Base-by-base conservation (phyloP, 2,113 vertebrate genomes). In the Rissa tridactyla region DNA sequence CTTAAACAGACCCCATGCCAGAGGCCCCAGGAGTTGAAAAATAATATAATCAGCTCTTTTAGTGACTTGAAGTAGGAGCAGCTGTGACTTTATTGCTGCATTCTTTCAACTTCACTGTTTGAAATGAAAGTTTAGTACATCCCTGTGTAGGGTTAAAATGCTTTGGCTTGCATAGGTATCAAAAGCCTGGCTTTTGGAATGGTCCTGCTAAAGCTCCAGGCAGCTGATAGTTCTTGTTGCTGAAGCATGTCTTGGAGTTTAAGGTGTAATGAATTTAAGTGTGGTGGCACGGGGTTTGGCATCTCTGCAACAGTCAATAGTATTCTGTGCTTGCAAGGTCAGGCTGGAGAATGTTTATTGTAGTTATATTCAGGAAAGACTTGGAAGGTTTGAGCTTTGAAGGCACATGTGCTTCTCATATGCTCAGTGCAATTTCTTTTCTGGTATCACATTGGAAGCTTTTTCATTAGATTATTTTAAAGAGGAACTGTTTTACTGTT, bases 291-390 rank as follows among this genome's bases (percentile, higher is more conserved):
- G 42, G 12, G 11, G 9, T 22, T 64, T 70, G 51, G 23, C 17
- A 13, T 32, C 4, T 58, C 29, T 25, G 0, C 14, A 72, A 11
- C 20, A 34, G 14, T 6, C 44, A n/a, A 1, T 5, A 11, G 9
- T 2, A 3, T 19, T 34, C 47, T 68, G 15, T 16, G 25, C 34
- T 86, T 15, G 7, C 38, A 3, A 3, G 40, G 44, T 70, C 68
- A 17, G 76, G 26, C 80, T 47, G 16, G 34, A 64, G 27, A 49
- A 32, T 7, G 9, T 30, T 88, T 42, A 13, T 19, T 70, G 21
- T 4, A 7, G 19, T 46, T 57, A 7, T 1, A 13, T 19, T 42
- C 14, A 49, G 52, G 49, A 26, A 15, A 55, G n/a, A 14, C 3
- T 5, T 8, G 25, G 16, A 5, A 32, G 22, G 38, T 29, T 6